Base-by-base conservation (phyloP, 2,888 invertebrate species). In the Scotopteryx bipunctaria region DNA sequence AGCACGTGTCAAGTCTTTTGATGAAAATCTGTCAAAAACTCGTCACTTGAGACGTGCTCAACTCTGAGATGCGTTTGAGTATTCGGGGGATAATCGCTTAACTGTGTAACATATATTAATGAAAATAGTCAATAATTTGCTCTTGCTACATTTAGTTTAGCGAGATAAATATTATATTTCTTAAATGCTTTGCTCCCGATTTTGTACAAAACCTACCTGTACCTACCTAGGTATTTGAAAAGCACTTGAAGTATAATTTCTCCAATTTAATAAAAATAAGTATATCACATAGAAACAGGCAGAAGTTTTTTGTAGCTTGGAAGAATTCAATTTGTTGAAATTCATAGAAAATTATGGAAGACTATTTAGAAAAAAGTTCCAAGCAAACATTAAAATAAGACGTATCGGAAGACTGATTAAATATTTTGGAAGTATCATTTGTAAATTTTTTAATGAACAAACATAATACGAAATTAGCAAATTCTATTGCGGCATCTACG, bases 161-260 rank as follows among this genome's bases (percentile, higher is more conserved):
- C 9, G n/a, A 6, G 13, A 29, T 5, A 27, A 8, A 31, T 23
- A 3, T 23, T 14, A 42, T 23, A 16, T 46, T 35, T 21, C 21
- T 17, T 45, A 37, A 21, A 15, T 13, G 23, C n/a, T n/a, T 44
- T 57, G 53, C 49, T 53, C 53, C 49, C 48, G 17, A 47, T 50
- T 50, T 54, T 41, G 44, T 57, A 54, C 29, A 54, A 9, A 9
- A 25, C 9, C 9, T 25, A 25, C 9, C 8, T 23, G 23, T 4
- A n/a, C n/a, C n/a, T n/a, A n/a, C n/a, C n/a, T n/a, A n/a, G n/a
- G n/a, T n/a, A n/a, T n/a, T n/a, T n/a, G n/a, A n/a, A n/a, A n/a
- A n/a, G n/a, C n/a, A n/a, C n/a, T n/a, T n/a, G n/a, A n/a, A n/a
- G n/a, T n/a, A n/a, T n/a, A n/a, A n/a, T n/a, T n/a, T n/a, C n/a